Base-by-base conservation (phyloP, 1,140 invertebrate species). In the Pachypeltis micranthus region DNA sequence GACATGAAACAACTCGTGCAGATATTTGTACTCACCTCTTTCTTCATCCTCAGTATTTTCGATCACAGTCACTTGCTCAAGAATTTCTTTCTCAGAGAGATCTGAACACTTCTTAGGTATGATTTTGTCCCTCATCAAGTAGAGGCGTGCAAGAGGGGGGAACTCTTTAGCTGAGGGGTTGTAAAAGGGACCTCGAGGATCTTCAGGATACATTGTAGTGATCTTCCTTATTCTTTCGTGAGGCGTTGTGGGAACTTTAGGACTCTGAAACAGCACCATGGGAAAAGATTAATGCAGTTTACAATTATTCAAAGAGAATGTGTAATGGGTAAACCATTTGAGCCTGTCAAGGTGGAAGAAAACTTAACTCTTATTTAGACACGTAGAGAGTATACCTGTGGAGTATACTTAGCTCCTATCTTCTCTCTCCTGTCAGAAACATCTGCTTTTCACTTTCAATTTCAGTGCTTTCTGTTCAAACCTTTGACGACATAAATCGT, bases 151-250 rank as follows among this genome's bases (percentile, higher is more conserved):
- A 67, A 98, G 80, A 0, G 96, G 93, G 70, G 90, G 90, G 83
- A 97, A 92, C 61, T 88, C 85, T 1, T 63, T 56, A 26, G 67
- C 81, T 2, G 68, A 70, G 0, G 84, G 75, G 72, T 94, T 90
- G 74, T 86, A 97, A 76, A 99, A 99, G 0, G 96, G 96, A 0
- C 93, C 93, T 28, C 84, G 78, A 0, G 81, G 80, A 74, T 96
- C 85, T 65, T 86, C 86, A 0, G 92, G 91, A 75, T 80, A 86
- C 39, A 81, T 85, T 19, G 88, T 85, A 1, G 88, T 90, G 14
- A 99, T 91, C 25, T 84, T 81, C 16, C 84, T 79, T 19, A 98
- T 93, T 21, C 83, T 82, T 65, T 93, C 85, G 25, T 82, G 83
- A 0, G 93, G 94, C 2, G 85, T 78, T 0, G 91, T 88, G 0